phyloP scores from a whole-genome alignment of 92 coral and sea anemone species.

The Plumapathes pennacea region DNA sequence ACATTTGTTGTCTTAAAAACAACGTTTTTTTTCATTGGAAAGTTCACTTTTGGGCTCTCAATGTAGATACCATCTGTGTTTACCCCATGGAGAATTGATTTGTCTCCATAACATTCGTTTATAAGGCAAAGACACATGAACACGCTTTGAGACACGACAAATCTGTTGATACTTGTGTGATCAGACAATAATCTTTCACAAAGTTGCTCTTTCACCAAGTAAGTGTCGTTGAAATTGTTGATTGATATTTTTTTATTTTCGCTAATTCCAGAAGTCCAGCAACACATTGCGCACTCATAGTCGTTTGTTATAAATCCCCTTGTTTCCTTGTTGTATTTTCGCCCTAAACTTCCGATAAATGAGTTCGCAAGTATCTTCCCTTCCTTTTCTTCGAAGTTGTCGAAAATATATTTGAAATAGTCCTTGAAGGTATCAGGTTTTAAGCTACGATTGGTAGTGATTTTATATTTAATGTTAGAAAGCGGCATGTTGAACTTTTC shows the following conservation, averaged over 20 bases:
- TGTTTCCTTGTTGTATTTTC: background rate
- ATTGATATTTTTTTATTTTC: conserved; percentile 3
- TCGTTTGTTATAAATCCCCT: conserved; percentile 4
- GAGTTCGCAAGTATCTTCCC: conserved; percentile 10
- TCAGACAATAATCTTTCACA: conserved; percentile 13
- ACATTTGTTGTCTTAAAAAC: too few species aligned
- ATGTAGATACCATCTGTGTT: conserved; percentile 28
- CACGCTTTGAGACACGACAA: conserved; percentile 14
- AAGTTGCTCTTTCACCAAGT: conserved; percentile 16
- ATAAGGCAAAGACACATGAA: conserved; percentile 13
- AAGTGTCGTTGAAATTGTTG: background rate
- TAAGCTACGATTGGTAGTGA: background rate
- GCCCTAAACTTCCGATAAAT: conserved; percentile 12
- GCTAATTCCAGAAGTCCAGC: conserved; percentile 2
- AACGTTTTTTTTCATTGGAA: background rate
- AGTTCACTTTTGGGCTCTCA: conserved; percentile 3
- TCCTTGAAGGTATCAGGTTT: conserved; percentile 11
- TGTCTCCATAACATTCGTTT: background rate
- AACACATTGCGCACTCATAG: conserved; percentile 10
- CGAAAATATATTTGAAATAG: conserved; percentile 9
- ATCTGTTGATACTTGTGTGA: conserved; percentile 24
- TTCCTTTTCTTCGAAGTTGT: background rate
- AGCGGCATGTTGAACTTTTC: background rate
- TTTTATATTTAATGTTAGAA: conserved; percentile 2
- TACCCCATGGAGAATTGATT: background rate